Percentiles rank a stretch among this genome's conserved stretches.
Conservation (phyloP, 92 coral and sea anemone species). For the Epizoanthus ramosus region DNA sequence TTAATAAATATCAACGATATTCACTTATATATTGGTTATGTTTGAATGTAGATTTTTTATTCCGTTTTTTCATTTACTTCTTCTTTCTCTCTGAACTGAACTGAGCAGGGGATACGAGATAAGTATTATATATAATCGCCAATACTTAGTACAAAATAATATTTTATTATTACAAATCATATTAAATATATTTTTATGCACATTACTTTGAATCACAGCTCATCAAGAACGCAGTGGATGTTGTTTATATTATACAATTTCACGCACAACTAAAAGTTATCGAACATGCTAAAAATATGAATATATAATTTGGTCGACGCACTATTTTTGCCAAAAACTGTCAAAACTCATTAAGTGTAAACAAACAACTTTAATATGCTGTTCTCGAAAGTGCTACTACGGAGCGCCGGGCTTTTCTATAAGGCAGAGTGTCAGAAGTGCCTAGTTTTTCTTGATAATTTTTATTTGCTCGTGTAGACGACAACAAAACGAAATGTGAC, state of each 20-base stretch:
- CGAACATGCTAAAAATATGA: neutral
- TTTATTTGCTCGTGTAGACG: no score
- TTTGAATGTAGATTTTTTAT: neutral
- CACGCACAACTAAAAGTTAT: conserved; percentile 11
- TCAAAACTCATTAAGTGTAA: neutral
- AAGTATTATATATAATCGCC: no score
- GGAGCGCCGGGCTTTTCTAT: no score
- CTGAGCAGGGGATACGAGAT: no score
- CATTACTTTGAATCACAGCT: neutral
- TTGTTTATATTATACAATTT: conserved; percentile 6
- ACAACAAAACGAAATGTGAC: no score
- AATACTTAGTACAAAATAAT: no score
- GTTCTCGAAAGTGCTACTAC: neutral
- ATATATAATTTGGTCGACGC: neutral
- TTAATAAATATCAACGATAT: neutral
- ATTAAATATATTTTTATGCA: neutral
- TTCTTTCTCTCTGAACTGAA: no score
- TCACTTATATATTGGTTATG: neutral
- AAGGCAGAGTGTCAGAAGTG: no score
- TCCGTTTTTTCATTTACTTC: no score
- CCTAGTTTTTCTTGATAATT: no score
- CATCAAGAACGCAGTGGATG: neutral
- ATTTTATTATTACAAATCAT: no score
- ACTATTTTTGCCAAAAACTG: neutral
- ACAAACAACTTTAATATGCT: conserved; percentile 2